Evolutionary conservation across 2,797 vertebrate species (phyloP).

Genomic region (Bovichtus diacanthus): DNA sequence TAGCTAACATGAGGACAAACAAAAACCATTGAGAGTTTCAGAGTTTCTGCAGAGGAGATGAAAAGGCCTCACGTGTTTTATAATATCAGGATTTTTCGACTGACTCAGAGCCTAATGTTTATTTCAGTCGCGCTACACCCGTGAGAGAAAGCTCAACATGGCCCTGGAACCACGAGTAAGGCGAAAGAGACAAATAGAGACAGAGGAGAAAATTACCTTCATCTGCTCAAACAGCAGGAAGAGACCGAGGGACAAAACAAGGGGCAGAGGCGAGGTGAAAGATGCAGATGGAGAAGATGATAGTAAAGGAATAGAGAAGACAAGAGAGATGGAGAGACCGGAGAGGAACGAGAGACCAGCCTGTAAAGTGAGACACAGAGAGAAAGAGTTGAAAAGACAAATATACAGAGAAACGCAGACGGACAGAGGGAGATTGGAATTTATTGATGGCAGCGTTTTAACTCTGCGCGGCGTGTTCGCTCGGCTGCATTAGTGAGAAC

Average conservation of each 20-base stretch:
- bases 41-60: no score
- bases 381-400: slow-evolving; percentile 41
- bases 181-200: neutral
- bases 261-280: neutral
- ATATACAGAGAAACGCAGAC: slow-evolving; percentile 27
- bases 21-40: no score
- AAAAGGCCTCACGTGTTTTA: neutral
- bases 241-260: neutral
- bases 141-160: neutral
- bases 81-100: slow-evolving; percentile 3
- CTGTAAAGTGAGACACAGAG: slow-evolving; percentile 15
- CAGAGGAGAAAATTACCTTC: neutral
- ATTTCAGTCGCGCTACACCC: neutral
- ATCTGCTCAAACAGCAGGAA: slow-evolving; percentile 16
- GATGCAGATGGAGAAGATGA: neutral
- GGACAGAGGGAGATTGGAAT: slow-evolving; percentile 51
- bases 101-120: neutral
- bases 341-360: neutral
- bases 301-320: neutral
- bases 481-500: slow-evolving; percentile 56
- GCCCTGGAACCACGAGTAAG: neutral
- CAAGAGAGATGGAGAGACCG: neutral
- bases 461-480: neutral
- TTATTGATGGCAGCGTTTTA: slow-evolving; percentile 64
- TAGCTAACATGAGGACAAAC: no score